Evolutionary conservation across 2,797 vertebrate genomes (phyloP).

Genomic region (Craterocephalus amniculus): DNA sequence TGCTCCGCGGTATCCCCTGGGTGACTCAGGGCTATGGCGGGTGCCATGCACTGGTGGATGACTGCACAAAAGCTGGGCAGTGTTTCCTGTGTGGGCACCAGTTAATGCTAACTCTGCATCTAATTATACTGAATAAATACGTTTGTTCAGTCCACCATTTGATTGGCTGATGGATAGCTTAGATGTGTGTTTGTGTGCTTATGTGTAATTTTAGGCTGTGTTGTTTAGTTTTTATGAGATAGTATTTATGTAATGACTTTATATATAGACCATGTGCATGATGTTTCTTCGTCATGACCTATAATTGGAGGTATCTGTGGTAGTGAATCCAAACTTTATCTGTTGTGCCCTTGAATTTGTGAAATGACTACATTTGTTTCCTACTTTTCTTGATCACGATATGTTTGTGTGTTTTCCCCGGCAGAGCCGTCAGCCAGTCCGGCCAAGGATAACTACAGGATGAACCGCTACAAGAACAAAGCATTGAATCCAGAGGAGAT

Average conservation of each 20-base stretch:
- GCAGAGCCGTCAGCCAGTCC: conserved; percentile 95
- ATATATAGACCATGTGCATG: conserved; percentile 40
- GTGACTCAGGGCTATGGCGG: conserved; percentile 58
- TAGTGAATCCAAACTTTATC: conserved; percentile 12
- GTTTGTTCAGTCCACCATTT: conserved; percentile 56
- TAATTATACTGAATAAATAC: conserved; percentile 65
- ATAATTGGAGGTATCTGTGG: conserved; percentile 41
- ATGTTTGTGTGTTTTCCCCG: conserved; percentile 7
- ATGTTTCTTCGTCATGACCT: conserved; percentile 46
- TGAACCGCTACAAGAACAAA: conserved; percentile 99
- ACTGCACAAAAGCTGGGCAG: conserved; percentile 71
- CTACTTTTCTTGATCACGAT: not conserved
- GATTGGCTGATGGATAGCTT: conserved; percentile 54
- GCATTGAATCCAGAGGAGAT: conserved; percentile 97
- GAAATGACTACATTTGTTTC: not conserved
- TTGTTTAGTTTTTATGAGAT: conserved; percentile 39
- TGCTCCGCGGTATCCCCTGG: conserved; percentile 18
- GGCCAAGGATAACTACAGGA: conserved; percentile 96
- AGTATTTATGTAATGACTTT: conserved; percentile 42
- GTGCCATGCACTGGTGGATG: conserved; percentile 53
- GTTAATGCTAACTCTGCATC: conserved; percentile 70
- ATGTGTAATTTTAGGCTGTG: conserved; percentile 57
- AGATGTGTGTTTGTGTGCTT: conserved; percentile 21
- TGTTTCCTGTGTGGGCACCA: conserved; percentile 61
- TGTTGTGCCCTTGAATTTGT: not conserved